Evolutionary conservation across 1,140 invertebrate species (phyloP).

Genomic region (Oncopodura yosiiana): DNA sequence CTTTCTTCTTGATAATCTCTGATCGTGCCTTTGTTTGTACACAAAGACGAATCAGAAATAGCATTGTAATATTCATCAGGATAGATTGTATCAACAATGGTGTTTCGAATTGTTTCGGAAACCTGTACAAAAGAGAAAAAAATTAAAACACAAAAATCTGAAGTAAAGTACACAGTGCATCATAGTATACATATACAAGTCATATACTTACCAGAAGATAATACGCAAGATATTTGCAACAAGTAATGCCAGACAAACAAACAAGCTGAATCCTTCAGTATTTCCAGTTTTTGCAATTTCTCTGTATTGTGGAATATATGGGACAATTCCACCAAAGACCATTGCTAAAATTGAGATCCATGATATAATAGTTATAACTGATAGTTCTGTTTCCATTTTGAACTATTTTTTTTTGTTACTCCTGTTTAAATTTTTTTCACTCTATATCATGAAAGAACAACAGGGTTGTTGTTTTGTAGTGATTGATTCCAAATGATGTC

Average conservation of each 20-base stretch:
- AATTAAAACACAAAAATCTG: conserved; percentile 7
- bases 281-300: conserved; percentile 84
- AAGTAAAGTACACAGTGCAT: too few species aligned
- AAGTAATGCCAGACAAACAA: conserved; percentile 87
- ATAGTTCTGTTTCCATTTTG: conserved; percentile 10
- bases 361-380: conserved; percentile 17
- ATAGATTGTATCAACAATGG: conserved; percentile 92
- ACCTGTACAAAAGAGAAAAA: conserved; percentile 57
- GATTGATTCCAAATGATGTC: too few species aligned
- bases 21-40: conserved; percentile 74
- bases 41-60: conserved; percentile 89
- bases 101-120: conserved; percentile 91
- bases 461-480: too few species aligned
- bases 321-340: conserved; percentile 82
- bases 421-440: too few species aligned
- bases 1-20: conserved; percentile 64
- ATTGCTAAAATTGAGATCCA: conserved; percentile 45
- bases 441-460: too few species aligned
- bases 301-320: conserved; percentile 83
- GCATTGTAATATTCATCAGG: conserved; percentile 94
- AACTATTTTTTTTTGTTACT: not conserved
- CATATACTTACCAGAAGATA: conserved; percentile 83
- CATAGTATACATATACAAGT: not conserved
- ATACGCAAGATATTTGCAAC: conserved; percentile 94
- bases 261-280: conserved; percentile 89